phyloP scores from a whole-genome alignment of 2,113 vertebrate species.

The Rhinoderma darwinii region DNA sequence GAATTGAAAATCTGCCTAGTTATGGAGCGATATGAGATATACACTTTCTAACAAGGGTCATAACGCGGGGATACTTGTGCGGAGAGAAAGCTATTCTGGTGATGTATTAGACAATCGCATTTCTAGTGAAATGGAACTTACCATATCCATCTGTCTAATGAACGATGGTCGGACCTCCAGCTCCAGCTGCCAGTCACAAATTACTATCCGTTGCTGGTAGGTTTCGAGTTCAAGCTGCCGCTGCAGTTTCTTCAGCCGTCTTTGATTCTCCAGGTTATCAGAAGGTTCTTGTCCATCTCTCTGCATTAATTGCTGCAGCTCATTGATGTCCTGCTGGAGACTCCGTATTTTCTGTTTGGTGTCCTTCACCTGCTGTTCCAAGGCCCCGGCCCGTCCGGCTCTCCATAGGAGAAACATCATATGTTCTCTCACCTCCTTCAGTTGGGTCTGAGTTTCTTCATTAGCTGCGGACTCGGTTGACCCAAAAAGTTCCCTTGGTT shows the following conservation, averaged over 20 bases:
- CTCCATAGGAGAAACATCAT: slow-evolving; percentile 59
- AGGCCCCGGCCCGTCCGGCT: accelerated
- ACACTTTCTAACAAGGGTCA: too few relatives aligned
- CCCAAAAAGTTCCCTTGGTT: accelerated
- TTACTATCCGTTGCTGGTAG: slow-evolving; percentile 62
- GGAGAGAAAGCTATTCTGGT: too few relatives aligned
- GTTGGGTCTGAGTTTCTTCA: accelerated
- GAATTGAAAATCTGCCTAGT: too few relatives aligned
- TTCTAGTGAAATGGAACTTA: slow-evolving; percentile 54
- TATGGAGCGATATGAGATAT: too few relatives aligned
- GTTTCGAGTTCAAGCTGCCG: slow-evolving; percentile 64
- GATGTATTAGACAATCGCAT: too few relatives aligned
- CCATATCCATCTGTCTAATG: slow-evolving; percentile 38
- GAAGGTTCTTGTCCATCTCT: not conserved
- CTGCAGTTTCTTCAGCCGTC: slow-evolving; percentile 24
- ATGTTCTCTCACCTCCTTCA: slow-evolving; percentile 54
- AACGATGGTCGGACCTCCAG: slow-evolving; percentile 65
- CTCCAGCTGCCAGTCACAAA: slow-evolving; percentile 64
- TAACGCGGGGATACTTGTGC: too few relatives aligned
- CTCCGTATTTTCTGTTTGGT: not conserved
- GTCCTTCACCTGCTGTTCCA: accelerated
- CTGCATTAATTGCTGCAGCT: accelerated
- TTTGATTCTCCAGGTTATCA: not conserved
- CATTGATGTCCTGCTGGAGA: slow-evolving; percentile 49
- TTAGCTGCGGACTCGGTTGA: accelerated